These are phyloP conservation scores for Busseola fusca DNA, from an alignment of 2,888 invertebrate genomes.

Conservation along the genomic window DNA sequence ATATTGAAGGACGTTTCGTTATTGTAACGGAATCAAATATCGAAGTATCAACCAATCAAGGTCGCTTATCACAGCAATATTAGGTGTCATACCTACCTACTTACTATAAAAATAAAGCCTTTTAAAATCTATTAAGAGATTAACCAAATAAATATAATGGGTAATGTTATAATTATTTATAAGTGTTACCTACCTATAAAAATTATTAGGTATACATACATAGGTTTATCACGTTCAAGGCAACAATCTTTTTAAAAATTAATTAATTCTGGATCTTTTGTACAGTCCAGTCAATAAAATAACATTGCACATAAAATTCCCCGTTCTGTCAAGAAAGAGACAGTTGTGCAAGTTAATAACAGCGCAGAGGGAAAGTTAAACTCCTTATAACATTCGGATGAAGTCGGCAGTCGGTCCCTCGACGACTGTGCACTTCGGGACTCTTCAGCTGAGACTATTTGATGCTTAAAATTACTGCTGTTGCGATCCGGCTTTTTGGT, in stretches of 20 bases:
- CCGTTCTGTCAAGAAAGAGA: constrained; percentile 1
- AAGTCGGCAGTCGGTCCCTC: constrained; percentile 20
- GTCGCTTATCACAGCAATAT: neutral
- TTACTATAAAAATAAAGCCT: neutral
- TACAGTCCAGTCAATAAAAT: neutral
- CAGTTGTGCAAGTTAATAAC: constrained; percentile 21
- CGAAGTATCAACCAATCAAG: neutral
- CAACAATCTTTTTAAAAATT: neutral
- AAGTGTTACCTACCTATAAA: neutral
- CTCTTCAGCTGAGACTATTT: constrained; percentile 10
- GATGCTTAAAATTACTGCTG: neutral
- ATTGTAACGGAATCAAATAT: neutral
- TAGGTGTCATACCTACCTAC: neutral
- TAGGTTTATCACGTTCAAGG: neutral
- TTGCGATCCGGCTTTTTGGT: neutral
- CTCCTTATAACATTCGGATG: constrained; percentile 22
- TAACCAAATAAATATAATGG: neutral
- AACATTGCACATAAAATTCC: neutral
- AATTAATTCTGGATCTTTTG: neutral
- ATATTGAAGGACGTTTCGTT: neutral
- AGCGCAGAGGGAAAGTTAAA: constrained; percentile 21
- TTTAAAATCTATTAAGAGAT: neutral
- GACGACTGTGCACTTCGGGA: constrained; percentile 4
- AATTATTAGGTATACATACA: neutral
- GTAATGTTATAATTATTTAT: neutral